Evolutionary conservation across 2,888 invertebrate species (phyloP).

Genomic region (Timema podura): DNA sequence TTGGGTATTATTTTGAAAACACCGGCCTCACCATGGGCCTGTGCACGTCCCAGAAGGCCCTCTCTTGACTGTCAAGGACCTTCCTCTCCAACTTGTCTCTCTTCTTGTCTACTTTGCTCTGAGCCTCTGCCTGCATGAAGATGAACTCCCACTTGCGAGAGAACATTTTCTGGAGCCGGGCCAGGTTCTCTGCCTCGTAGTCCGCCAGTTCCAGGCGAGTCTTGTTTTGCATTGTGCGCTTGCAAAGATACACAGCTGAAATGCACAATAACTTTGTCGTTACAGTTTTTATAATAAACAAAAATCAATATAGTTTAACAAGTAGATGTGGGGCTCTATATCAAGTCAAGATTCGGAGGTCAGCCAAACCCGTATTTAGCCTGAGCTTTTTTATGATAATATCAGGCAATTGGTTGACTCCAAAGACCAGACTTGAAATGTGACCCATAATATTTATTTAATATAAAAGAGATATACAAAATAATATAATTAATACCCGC

Average conservation of each 20-base stretch:
- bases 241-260: slow-evolving; percentile 96
- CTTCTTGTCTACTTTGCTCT: slow-evolving; percentile 96
- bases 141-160: slow-evolving; percentile 99
- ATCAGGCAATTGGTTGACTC: too few relatives aligned
- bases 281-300: too few relatives aligned
- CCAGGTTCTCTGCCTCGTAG: slow-evolving; percentile 97
- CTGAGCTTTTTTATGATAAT: too few relatives aligned
- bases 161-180: slow-evolving; percentile 97
- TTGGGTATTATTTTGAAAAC: not conserved
- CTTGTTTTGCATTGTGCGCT: slow-evolving; percentile 99
- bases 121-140: slow-evolving; percentile 96
- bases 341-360: too few relatives aligned
- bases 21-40: slow-evolving; percentile 78
- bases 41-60: slow-evolving; percentile 99
- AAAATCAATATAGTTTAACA: too few relatives aligned
- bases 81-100: slow-evolving; percentile 96
- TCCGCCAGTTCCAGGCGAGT: slow-evolving; percentile 95
- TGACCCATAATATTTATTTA: too few relatives aligned
- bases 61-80: slow-evolving; percentile 95
- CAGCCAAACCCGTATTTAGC: too few relatives aligned
- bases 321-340: too few relatives aligned
- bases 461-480: too few relatives aligned
- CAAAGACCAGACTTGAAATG: too few relatives aligned
- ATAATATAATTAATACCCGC: too few relatives aligned
- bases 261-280: slow-evolving; percentile 29